Conservation (phyloP, 2,113 vertebrate genomes). For the Uria aalge region DNA sequence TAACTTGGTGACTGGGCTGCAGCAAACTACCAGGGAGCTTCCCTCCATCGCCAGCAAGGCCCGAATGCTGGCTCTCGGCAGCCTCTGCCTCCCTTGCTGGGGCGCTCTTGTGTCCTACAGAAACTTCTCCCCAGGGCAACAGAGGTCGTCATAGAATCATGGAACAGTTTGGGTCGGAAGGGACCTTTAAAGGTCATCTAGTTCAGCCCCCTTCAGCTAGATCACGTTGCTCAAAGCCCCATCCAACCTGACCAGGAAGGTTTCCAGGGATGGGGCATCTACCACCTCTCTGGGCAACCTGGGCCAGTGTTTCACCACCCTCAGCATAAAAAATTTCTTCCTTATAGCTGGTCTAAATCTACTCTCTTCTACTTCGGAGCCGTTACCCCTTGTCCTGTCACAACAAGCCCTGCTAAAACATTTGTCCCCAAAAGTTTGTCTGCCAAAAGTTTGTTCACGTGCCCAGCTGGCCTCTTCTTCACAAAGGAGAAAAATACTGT, state of each 20-base stretch:
- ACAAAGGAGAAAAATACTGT: background rate
- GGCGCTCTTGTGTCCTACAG: background rate
- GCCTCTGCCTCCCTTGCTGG: background rate
- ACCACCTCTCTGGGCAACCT: background rate
- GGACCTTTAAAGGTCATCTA: background rate
- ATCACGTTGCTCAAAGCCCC: background rate
- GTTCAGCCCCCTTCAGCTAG: background rate
- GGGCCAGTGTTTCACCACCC: background rate
- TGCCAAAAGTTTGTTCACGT: background rate
- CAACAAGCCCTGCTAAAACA: background rate
- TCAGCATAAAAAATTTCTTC: background rate
- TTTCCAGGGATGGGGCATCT: background rate
- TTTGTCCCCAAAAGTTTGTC: background rate
- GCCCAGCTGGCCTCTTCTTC: background rate
- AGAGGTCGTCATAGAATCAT: background rate
- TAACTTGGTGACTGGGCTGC: background rate
- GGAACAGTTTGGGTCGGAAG: background rate
- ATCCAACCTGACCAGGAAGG: background rate
- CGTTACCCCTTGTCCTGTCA: background rate
- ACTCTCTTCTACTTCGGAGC: background rate
- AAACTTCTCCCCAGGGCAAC: background rate
- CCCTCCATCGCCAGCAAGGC: background rate
- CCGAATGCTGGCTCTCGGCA: background rate
- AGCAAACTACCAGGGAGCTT: background rate
- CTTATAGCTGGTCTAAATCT: background rate